phyloP scores from a whole-genome alignment of 2,113 vertebrate genomes.

The Ameiurus melas region DNA sequence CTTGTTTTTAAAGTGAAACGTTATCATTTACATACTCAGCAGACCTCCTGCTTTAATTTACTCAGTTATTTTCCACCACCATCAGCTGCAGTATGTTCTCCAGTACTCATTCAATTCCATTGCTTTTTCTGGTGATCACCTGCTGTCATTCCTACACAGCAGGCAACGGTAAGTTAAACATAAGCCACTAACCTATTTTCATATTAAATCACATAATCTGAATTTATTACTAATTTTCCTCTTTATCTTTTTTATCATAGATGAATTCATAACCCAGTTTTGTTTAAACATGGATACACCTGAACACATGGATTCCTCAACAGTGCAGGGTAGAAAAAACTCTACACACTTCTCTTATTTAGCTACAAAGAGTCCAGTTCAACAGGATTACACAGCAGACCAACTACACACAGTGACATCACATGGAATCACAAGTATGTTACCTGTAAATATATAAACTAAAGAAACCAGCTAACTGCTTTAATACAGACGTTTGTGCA shows the following conservation, averaged over 20 bases:
- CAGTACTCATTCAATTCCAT: background rate
- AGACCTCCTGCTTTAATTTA: background rate
- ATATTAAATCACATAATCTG: no score
- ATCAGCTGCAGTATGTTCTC: background rate
- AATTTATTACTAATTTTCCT: background rate
- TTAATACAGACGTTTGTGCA: background rate
- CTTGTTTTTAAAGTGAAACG: no score
- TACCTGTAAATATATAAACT: background rate
- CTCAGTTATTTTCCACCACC: background rate
- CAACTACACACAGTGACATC: background rate
- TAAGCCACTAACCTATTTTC: background rate
- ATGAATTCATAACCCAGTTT: background rate
- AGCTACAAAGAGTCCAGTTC: background rate
- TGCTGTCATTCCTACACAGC: background rate
- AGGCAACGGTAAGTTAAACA: background rate
- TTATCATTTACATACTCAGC: background rate
- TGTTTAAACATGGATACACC: background rate
- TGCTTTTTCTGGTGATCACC: background rate
- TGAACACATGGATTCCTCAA: background rate
- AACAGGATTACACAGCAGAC: background rate
- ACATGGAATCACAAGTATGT: background rate
- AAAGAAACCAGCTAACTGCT: background rate
- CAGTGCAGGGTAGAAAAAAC: background rate
- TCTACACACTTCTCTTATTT: background rate
- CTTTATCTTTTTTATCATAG: background rate